Percentiles rank a stretch among this genome's conserved stretches.
Conservation (phyloP, 2,113 vertebrate species). For the Orthonyx spaldingii region DNA sequence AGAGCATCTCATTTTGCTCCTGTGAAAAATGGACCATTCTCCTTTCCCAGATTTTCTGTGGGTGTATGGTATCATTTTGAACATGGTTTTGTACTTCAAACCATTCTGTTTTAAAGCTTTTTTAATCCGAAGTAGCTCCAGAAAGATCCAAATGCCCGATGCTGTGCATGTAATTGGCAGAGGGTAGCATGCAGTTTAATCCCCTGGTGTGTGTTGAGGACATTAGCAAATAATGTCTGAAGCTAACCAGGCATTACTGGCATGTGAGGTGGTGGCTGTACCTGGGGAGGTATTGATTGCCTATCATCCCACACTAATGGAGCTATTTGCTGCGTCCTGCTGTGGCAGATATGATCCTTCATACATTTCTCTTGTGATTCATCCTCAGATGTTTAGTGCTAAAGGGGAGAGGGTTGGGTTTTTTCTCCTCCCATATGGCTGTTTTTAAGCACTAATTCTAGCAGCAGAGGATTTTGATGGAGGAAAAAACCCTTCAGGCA, state of each 20-base stretch:
- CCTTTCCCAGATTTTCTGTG: constrained; percentile 16
- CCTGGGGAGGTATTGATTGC: not conserved
- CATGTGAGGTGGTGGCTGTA: not conserved
- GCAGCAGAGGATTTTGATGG: constrained; percentile 7
- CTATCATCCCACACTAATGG: not conserved
- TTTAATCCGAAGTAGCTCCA: not conserved
- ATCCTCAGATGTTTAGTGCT: constrained; percentile 22
- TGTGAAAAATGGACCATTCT: not conserved
- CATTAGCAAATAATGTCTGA: not conserved
- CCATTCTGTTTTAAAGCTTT: not conserved
- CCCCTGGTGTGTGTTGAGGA: not conserved
- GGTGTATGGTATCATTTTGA: not conserved
- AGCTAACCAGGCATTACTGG: not conserved
- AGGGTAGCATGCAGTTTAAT: not conserved
- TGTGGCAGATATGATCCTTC: constrained; percentile 25
- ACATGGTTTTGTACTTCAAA: not conserved
- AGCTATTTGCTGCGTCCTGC: constrained; percentile 1
- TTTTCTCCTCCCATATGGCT: not conserved
- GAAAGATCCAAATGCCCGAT: not conserved
- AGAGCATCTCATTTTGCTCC: not conserved
- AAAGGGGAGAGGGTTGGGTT: not conserved
- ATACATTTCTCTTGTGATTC: constrained; percentile 18
- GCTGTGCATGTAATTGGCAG: not conserved
- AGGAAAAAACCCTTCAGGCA: not conserved
- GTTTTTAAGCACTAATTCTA: not conserved